A percentile compares a stretch with the other conserved stretches of the same genome.
Evolutionary conservation across 2,797 vertebrate genomes (phyloP).

Genomic region (Tiaroga cobitis): DNA sequence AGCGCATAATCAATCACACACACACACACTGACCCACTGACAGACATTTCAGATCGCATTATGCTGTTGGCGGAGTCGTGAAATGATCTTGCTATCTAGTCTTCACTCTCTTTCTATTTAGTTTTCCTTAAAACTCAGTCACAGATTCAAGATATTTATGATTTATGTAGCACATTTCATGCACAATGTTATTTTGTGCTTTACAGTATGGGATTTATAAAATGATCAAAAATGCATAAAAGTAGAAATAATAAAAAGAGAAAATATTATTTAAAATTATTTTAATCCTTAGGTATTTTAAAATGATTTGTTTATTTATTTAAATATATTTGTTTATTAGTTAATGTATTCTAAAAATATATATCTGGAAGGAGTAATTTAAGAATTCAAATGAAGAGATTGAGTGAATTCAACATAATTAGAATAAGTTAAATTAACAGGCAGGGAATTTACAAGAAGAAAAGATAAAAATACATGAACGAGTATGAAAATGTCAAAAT

Average conservation of each 20-base stretch:
- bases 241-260: background rate
- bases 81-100: background rate
- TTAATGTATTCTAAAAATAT: too few species aligned
- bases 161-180: background rate
- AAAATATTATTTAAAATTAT: background rate
- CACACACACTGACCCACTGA: constrained; percentile 34
- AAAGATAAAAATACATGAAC: too few species aligned
- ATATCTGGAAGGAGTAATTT: too few species aligned
- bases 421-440: too few species aligned
- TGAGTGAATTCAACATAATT: too few species aligned
- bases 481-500: background rate
- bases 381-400: too few species aligned
- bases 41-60: constrained; percentile 47
- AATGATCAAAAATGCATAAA: background rate
- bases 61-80: constrained; percentile 16
- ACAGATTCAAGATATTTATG: background rate
- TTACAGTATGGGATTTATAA: background rate
- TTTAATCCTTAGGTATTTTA: too few species aligned
- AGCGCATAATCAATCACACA: background rate
- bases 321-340: too few species aligned
- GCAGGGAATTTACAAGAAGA: too few species aligned
- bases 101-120: background rate
- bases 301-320: too few species aligned
- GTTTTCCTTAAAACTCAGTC: background rate
- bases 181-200: background rate